A percentile compares a stretch with the other conserved stretches of the same genome.
phyloP scores from a whole-genome alignment of 1,140 invertebrate species.

The Nixonia krombeini region DNA sequence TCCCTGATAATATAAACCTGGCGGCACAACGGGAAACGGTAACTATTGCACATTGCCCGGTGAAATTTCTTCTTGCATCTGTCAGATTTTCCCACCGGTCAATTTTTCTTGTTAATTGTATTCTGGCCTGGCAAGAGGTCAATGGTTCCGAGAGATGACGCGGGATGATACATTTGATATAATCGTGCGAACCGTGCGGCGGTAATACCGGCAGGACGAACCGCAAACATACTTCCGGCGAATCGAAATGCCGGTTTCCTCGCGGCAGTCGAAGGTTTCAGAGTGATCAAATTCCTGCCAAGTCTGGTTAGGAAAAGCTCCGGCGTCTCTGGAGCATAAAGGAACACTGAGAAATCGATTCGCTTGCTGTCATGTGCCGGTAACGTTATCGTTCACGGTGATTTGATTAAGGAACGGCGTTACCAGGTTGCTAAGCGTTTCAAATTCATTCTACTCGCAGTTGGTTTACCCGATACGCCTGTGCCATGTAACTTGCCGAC shows the following conservation, averaged over 20 bases:
- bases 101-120: too few species aligned
- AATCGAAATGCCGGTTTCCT: slow-evolving; percentile 5
- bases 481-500: slow-evolving; percentile 8
- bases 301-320: slow-evolving; percentile 10
- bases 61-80: too few species aligned
- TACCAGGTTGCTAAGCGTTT: slow-evolving; percentile 16
- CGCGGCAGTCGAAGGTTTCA: slow-evolving; percentile 1
- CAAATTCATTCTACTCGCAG: slow-evolving; percentile 14
- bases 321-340: slow-evolving; percentile 14
- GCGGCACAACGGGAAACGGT: too few species aligned
- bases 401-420: slow-evolving; percentile 17
- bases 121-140: neutral
- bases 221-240: neutral
- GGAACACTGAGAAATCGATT: slow-evolving; percentile 14
- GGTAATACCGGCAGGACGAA: neutral
- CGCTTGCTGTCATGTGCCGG: slow-evolving; percentile 6
- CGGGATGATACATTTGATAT: slow-evolving; percentile 4
- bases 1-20: too few species aligned
- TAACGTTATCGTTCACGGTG: slow-evolving; percentile 16
- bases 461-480: slow-evolving; percentile 17
- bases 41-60: too few species aligned
- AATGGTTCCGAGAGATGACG: neutral
- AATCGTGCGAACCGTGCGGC: neutral
- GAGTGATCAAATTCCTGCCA: slow-evolving; percentile 12
- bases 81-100: too few species aligned